Evolutionary conservation across 2,113 vertebrate species (phyloP).

Genomic region (Mesoclemmys tuberculata): DNA sequence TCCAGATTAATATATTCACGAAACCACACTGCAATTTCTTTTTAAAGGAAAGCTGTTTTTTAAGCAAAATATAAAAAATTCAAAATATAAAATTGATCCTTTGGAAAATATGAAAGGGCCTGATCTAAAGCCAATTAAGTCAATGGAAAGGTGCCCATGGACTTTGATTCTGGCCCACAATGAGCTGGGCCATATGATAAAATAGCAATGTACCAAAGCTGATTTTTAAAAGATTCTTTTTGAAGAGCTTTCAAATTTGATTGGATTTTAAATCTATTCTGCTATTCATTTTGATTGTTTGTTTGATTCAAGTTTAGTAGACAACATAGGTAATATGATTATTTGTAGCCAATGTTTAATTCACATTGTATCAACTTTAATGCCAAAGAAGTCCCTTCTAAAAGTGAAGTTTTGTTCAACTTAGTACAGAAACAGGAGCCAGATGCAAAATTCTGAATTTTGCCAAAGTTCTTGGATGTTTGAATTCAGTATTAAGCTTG

Average conservation of each 20-base stretch:
- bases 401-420: neutral
- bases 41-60: neutral
- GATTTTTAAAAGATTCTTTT: neutral
- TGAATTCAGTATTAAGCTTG: neutral
- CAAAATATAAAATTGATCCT: neutral
- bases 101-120: neutral
- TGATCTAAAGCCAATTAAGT: neutral
- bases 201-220: neutral
- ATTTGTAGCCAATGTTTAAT: neutral
- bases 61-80: neutral
- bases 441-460: neutral
- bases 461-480: rapidly evolving
- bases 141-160: neutral
- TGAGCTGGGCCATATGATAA: neutral
- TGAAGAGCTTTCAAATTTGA: neutral
- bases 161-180: neutral
- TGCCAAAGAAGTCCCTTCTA: neutral
- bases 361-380: neutral
- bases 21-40: neutral
- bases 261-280: neutral
- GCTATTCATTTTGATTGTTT: neutral
- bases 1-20: neutral
- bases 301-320: neutral
- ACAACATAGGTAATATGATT: neutral
- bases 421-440: neutral